Percentiles rank a stretch among this genome's conserved stretches.
Conservation (phyloP, 2,797 vertebrate species). For the Acanthopagrus latus region DNA sequence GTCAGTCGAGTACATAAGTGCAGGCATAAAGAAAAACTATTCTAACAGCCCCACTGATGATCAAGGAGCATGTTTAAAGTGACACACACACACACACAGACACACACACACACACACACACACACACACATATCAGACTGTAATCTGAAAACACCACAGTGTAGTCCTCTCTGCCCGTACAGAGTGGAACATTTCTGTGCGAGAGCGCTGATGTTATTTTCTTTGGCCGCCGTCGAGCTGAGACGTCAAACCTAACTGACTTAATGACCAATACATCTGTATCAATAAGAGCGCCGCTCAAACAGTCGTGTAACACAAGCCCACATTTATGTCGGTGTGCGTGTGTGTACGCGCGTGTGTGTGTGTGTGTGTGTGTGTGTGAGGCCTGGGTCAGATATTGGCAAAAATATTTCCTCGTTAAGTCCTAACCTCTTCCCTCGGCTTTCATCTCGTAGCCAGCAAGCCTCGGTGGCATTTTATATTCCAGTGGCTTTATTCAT, state of each 20-base stretch:
- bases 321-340: slow-evolving; percentile 57
- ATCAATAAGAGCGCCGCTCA: slow-evolving; percentile 77
- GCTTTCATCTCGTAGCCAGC: slow-evolving; percentile 71
- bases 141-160: slow-evolving; percentile 71
- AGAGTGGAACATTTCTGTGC: slow-evolving; percentile 79
- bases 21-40: slow-evolving; percentile 10
- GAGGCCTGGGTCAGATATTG: slow-evolving; percentile 68
- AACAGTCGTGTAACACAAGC: slow-evolving; percentile 75
- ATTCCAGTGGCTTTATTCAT: slow-evolving; percentile 58
- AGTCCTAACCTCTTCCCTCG: slow-evolving; percentile 64
- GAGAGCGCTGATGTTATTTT: slow-evolving; percentile 79
- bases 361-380: slow-evolving; percentile 35
- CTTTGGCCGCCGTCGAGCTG: slow-evolving; percentile 79
- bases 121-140: slow-evolving; percentile 20
- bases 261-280: slow-evolving; percentile 86
- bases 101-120: slow-evolving; percentile 41
- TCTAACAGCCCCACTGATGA: slow-evolving; percentile 2
- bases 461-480: slow-evolving; percentile 49
- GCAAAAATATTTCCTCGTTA: slow-evolving; percentile 69
- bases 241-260: slow-evolving; percentile 82
- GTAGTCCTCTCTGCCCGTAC: slow-evolving; percentile 61
- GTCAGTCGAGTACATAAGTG: neutral
- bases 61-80: slow-evolving; percentile 40
- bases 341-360: slow-evolving; percentile 34
- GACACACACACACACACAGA: slow-evolving; percentile 28